Evolutionary conservation across 2,797 vertebrate species (phyloP).

Genomic region (Eulemur albifrons): DNA sequence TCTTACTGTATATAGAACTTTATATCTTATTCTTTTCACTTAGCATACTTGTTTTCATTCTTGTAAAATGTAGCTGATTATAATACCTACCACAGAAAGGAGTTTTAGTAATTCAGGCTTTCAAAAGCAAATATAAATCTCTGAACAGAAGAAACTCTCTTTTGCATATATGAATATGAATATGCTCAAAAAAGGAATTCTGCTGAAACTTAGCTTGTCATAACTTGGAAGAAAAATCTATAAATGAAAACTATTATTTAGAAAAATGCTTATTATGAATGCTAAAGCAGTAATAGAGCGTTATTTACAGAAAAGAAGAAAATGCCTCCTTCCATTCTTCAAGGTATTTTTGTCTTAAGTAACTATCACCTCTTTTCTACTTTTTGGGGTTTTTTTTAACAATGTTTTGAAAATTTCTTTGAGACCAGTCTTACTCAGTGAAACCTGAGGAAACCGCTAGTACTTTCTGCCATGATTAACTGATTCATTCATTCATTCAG

Average conservation of each 20-base stretch:
- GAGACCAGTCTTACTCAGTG: neutral
- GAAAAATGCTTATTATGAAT: neutral
- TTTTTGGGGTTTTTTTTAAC: neutral
- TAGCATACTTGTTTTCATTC: neutral
- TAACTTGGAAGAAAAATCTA: neutral
- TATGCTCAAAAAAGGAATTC: conserved; percentile 35
- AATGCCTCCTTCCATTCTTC: conserved; percentile 22
- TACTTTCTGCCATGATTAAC: neutral
- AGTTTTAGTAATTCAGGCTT: conserved; percentile 21
- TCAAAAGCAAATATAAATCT: conserved; percentile 39
- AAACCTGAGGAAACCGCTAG: neutral
- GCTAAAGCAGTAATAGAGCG: conserved; percentile 12
- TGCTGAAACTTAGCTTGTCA: conserved; percentile 23
- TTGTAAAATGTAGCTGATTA: conserved; percentile 2
- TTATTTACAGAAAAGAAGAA: conserved; percentile 38
- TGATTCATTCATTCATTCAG: neutral
- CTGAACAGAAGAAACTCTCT: conserved; percentile 32
- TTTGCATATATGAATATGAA: neutral
- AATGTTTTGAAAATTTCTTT: neutral
- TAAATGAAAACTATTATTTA: conserved; percentile 27
- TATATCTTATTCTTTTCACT: neutral
- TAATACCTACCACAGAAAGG: neutral
- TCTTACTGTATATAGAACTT: neutral
- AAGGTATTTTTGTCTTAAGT: neutral
- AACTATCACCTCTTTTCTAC: neutral